A percentile compares a stretch with the other conserved stretches of the same genome.
Conservation (phyloP, 2,113 vertebrate genomes). For the Anser cygnoides region DNA sequence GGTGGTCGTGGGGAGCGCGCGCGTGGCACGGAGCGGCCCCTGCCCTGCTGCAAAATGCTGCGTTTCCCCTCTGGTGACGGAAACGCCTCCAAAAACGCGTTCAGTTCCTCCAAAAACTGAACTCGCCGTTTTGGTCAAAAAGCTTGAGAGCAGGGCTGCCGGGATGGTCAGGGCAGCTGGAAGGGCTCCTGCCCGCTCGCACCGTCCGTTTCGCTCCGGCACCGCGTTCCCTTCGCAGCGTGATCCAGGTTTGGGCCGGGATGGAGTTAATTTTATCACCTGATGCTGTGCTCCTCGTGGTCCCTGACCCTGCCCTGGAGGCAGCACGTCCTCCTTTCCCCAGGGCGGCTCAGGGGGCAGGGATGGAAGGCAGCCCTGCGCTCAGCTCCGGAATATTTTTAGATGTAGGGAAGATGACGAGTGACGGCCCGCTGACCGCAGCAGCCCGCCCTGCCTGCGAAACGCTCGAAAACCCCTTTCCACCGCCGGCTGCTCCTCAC, state of each 20-base stretch:
- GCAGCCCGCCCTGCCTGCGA: background rate
- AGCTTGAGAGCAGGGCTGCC: background rate
- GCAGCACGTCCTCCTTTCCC: conserved; percentile 22
- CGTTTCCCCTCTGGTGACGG: too few species aligned
- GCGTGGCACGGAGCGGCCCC: background rate
- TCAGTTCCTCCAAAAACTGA: too few species aligned
- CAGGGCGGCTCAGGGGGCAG: background rate
- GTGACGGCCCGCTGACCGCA: background rate
- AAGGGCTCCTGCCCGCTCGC: background rate
- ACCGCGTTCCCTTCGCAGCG: background rate
- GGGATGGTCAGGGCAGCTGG: background rate
- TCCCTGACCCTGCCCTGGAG: conserved; percentile 47
- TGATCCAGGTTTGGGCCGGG: background rate
- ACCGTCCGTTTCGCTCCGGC: background rate
- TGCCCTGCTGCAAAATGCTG: too few species aligned
- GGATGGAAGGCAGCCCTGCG: conserved; percentile 12
- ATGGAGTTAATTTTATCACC: background rate
- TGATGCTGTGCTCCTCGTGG: background rate
- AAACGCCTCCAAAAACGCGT: too few species aligned
- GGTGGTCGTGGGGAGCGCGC: background rate
- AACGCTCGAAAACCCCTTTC: background rate
- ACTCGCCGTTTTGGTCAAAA: too few species aligned
- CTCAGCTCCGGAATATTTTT: conserved; percentile 29
- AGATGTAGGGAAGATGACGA: background rate
- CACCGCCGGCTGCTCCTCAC: background rate